These are phyloP conservation scores for Epizoanthus stellaris DNA, from an alignment of 92 coral and sea anemone genomes.

Conservation along the genomic window DNA sequence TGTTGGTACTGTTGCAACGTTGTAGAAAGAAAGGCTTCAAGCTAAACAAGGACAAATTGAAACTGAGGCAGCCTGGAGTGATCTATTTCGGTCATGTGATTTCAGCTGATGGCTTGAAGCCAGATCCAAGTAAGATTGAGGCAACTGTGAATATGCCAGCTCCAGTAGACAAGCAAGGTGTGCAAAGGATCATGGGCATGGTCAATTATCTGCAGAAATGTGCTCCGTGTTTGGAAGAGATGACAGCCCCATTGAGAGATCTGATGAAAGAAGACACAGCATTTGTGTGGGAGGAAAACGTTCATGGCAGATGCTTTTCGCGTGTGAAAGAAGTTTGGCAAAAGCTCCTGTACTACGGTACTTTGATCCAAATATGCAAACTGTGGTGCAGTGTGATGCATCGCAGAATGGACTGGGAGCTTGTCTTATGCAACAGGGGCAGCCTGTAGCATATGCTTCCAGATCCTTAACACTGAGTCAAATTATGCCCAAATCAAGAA, in stretches of 20 bases:
- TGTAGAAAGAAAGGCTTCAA: not conserved
- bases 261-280: not conserved
- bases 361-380: too few species aligned
- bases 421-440: too few species aligned
- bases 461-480: too few species aligned
- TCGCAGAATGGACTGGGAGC: too few species aligned
- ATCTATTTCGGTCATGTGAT: not conserved
- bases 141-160: not conserved
- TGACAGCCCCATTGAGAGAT: constrained; percentile 14
- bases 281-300: too few species aligned
- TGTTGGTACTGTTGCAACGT: not conserved
- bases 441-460: too few species aligned
- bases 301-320: too few species aligned
- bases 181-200: constrained; percentile 15
- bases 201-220: constrained; percentile 28
- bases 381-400: too few species aligned
- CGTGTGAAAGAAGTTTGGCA: too few species aligned
- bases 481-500: too few species aligned
- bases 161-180: constrained; percentile 11
- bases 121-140: not conserved
- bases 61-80: not conserved
- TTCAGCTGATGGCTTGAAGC: not conserved
- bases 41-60: not conserved
- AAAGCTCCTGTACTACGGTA: too few species aligned
- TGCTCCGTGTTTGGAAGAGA: constrained; percentile 6